These are phyloP conservation scores for Hemithea aestivaria DNA, from an alignment of 2,888 invertebrate species.

Conservation along the genomic window DNA sequence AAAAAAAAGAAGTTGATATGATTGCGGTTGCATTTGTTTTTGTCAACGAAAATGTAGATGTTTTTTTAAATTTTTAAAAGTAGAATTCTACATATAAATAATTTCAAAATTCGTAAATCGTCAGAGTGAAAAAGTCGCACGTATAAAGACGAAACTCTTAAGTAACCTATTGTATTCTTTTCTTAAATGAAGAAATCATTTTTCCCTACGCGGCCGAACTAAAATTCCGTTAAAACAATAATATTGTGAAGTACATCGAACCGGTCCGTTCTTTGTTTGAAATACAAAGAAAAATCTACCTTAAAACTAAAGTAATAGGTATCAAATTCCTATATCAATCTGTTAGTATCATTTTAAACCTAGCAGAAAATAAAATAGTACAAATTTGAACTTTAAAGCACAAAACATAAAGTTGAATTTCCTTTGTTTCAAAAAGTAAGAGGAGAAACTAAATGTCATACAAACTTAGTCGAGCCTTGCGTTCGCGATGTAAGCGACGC, in stretches of 20 bases:
- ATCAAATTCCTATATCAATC: slow-evolving; percentile 4
- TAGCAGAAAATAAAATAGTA: background rate
- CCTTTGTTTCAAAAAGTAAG: slow-evolving; percentile 9
- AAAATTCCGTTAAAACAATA: too few species aligned
- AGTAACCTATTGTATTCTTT: too few species aligned
- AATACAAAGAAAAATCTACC: slow-evolving; percentile 6
- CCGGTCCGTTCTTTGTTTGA: slow-evolving; percentile 22
- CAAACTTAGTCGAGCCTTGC: slow-evolving; percentile 37
- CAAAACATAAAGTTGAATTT: slow-evolving; percentile 14
- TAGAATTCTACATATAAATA: too few species aligned
- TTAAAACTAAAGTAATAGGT: background rate
- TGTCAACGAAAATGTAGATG: too few species aligned
- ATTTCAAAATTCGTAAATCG: too few species aligned
- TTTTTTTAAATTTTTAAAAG: too few species aligned
- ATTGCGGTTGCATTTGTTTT: too few species aligned
- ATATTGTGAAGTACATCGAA: slow-evolving; percentile 2
- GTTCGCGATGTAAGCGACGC: slow-evolving; percentile 28
- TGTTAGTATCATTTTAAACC: slow-evolving; percentile 7
- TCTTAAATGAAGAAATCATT: too few species aligned
- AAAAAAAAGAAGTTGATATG: too few species aligned
- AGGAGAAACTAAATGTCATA: slow-evolving; percentile 29
- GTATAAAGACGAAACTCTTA: too few species aligned
- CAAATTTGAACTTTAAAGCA: slow-evolving; percentile 6
- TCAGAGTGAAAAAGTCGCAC: too few species aligned
- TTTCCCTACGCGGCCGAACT: background rate